Evolutionary conservation across 1,140 invertebrate species (phyloP).

Genomic region (Bradynema listronoti): DNA sequence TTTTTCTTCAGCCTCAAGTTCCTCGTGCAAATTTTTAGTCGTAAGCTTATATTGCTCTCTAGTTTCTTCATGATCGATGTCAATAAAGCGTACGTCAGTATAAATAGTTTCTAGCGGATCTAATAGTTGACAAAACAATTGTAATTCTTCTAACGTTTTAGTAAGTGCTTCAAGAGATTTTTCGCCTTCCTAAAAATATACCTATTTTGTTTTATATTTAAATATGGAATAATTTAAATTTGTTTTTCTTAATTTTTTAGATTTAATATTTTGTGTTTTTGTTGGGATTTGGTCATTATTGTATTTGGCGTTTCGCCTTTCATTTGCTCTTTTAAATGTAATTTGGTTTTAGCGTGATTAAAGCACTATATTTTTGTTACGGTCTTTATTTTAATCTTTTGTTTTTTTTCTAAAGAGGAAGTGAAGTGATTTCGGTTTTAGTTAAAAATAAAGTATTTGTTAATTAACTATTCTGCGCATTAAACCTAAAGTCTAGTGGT

Average conservation of each 20-base stretch:
- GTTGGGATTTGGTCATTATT: too few relatives aligned
- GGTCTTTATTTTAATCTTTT: too few relatives aligned
- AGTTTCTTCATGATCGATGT: constrained; percentile 42
- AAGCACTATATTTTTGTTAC: too few relatives aligned
- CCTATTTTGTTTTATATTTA: neutral
- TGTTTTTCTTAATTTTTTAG: too few relatives aligned
- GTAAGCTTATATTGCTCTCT: constrained; percentile 40
- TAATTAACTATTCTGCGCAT: too few relatives aligned
- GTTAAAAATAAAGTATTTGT: too few relatives aligned
- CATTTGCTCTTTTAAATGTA: neutral
- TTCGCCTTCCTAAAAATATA: constrained; percentile 19
- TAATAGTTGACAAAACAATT: constrained; percentile 41
- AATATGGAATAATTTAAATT: too few relatives aligned
- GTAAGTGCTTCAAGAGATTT: constrained; percentile 19
- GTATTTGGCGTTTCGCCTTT: neutral
- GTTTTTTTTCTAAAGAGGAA: too few relatives aligned
- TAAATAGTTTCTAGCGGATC: constrained; percentile 46
- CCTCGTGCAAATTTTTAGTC: constrained; percentile 19
- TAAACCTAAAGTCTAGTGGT: too few relatives aligned
- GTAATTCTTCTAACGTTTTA: constrained; percentile 32
- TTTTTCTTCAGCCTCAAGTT: constrained; percentile 27
- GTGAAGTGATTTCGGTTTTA: too few relatives aligned
- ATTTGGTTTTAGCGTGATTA: neutral
- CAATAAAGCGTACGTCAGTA: constrained; percentile 46
- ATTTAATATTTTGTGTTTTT: too few relatives aligned